These are phyloP conservation scores for Elaphurus davidianus DNA, from an alignment of 2,113 vertebrate species.

Conservation along the genomic window DNA sequence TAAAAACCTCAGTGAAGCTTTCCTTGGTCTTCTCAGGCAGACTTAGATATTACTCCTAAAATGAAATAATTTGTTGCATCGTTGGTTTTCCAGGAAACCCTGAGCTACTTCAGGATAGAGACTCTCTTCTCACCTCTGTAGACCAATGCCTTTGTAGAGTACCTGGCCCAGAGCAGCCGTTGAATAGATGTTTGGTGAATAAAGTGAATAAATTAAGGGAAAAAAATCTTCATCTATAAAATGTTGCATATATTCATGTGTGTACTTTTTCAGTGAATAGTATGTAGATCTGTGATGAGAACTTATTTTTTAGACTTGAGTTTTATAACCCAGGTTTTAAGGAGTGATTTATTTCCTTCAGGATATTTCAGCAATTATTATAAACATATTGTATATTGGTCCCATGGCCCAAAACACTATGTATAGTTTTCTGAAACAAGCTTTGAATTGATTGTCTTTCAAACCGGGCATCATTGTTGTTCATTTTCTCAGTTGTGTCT, in stretches of 20 bases:
- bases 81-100: background rate
- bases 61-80: background rate
- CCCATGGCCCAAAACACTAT: background rate
- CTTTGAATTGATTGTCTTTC: background rate
- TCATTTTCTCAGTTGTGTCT: accelerated
- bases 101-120: background rate
- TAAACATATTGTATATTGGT: background rate
- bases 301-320: background rate
- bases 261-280: background rate
- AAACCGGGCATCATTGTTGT: background rate
- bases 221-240: background rate
- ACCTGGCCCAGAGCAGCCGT: background rate
- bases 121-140: background rate
- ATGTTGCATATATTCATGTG: background rate
- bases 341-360: background rate
- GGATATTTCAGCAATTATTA: background rate
- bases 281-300: background rate
- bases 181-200: background rate
- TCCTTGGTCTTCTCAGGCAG: background rate
- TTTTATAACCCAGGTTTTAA: background rate
- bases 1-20: background rate
- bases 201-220: background rate
- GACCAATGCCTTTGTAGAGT: background rate
- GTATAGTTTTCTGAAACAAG: background rate
- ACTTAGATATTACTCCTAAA: background rate